Conservation (phyloP, 2,113 vertebrate species). For the Sialia sialis region DNA sequence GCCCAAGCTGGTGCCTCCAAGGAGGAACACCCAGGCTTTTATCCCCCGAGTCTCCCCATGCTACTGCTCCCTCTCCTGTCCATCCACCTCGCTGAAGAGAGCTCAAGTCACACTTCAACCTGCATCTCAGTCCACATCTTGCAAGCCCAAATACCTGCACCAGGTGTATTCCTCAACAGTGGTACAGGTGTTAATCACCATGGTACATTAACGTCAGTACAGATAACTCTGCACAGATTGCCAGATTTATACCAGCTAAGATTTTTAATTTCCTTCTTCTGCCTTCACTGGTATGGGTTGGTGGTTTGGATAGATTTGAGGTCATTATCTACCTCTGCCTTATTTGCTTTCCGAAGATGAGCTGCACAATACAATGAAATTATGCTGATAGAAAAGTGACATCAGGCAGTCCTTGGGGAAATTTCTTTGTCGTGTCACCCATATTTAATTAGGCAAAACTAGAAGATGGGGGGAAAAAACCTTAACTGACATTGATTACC, state of each 20-base stretch:
- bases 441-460: conserved; percentile 14
- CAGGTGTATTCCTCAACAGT: not conserved
- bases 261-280: not conserved
- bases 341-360: not conserved
- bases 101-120: not conserved
- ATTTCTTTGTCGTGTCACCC: not conserved
- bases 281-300: not conserved
- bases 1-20: fast-evolving
- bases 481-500: not conserved
- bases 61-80: not conserved
- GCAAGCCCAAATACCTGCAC: not conserved
- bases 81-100: fast-evolving
- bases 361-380: not conserved
- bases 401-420: not conserved
- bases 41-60: no score
- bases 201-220: not conserved
- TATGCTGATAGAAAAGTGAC: not conserved
- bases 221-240: not conserved
- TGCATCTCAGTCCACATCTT: not conserved
- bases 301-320: not conserved
- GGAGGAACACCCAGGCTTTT: not conserved
- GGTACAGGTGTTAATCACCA: not conserved
- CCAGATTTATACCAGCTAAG: not conserved
- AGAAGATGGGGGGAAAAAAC: not conserved
- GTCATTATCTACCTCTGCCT: not conserved